Percentiles rank a stretch among this genome's conserved stretches.
Conservation (phyloP, 2,113 vertebrate species). For the Mohoua ochrocephala region DNA sequence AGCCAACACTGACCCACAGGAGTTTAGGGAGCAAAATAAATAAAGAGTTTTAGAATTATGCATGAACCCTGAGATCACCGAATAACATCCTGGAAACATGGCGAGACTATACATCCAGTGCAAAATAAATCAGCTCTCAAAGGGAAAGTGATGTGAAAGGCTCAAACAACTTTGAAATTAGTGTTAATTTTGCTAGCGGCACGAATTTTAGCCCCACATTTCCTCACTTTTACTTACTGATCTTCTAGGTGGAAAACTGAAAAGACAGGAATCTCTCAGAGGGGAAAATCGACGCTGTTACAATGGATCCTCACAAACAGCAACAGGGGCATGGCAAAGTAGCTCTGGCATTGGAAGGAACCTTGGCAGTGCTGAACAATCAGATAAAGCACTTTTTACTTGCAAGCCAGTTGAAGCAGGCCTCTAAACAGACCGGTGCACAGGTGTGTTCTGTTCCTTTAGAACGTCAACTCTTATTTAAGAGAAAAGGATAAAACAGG, state of each 20-base stretch:
- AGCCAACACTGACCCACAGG: neutral
- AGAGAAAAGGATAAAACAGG: neutral
- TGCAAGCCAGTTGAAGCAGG: neutral
- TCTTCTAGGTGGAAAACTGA: neutral
- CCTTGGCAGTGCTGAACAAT: neutral
- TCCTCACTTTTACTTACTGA: neutral
- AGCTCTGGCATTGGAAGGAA: neutral
- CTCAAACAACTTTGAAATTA: neutral
- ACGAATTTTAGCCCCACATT: neutral
- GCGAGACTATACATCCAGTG: neutral
- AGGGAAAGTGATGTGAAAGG: neutral
- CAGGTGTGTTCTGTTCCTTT: neutral
- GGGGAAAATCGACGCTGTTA: neutral
- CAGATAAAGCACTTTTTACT: constrained; percentile 3
- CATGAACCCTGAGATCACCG: neutral
- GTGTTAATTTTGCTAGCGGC: neutral
- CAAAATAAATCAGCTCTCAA: neutral
- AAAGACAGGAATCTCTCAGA: neutral
- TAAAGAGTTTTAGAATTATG: neutral
- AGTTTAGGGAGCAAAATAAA: neutral
- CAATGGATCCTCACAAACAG: neutral
- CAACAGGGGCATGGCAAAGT: neutral
- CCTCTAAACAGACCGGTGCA: neutral
- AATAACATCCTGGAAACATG: neutral
- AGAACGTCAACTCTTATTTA: neutral